Base-by-base conservation (phyloP, 2,888 invertebrate genomes). In the Drosophila borborema region DNA sequence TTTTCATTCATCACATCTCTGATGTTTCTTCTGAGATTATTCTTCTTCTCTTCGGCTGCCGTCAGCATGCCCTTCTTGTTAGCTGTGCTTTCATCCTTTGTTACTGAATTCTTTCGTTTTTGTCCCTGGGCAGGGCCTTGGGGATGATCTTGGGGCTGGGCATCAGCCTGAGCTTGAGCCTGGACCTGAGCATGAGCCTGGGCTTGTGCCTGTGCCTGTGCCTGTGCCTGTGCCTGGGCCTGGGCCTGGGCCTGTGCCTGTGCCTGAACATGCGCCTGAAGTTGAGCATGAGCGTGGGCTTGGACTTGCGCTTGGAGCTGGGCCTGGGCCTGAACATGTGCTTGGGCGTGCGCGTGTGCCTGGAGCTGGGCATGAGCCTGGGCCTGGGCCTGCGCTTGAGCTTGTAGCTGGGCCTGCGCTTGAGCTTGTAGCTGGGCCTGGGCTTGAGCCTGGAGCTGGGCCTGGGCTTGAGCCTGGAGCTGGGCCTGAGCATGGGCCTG, bases 1-100 rank as follows among this genome's bases (percentile, higher is more conserved):
- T 97, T 97, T 90, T 98, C 98, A 90, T 97, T 97, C 95, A 98
- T 96, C 10, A 99, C 98, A 93, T 98, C 98, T 65, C 98, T 95
- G 82, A 98, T 98, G 91, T 98, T 98, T 73, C 97, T 95, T 46
- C 98, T 94, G 90, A 97, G 95, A 92, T 96, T 96, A 48, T 80
- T 86, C 60, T 92, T 92, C 59, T 92, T 92, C 20, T 92, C 92
- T 34, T 92, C 92, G n/a, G 71, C 64, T 7, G 78, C 49, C 31
- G 81, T 55, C 43, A 80, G 10, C 45, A 71, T 53, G 36, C 77
- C 59, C 49, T 87, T 87, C 41, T 87, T 87, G 16, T 53, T 72
- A 5, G 68, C 74, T 36, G 74, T 61, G 58, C 75, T 75, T 7
- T 86, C 88, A 18, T 89, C 89, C 16, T 69, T 63, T 8, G 40